A percentile compares a stretch with the other conserved stretches of the same genome.
phyloP scores from a whole-genome alignment of 2,888 invertebrate genomes.

The Charanyca ferruginea region DNA sequence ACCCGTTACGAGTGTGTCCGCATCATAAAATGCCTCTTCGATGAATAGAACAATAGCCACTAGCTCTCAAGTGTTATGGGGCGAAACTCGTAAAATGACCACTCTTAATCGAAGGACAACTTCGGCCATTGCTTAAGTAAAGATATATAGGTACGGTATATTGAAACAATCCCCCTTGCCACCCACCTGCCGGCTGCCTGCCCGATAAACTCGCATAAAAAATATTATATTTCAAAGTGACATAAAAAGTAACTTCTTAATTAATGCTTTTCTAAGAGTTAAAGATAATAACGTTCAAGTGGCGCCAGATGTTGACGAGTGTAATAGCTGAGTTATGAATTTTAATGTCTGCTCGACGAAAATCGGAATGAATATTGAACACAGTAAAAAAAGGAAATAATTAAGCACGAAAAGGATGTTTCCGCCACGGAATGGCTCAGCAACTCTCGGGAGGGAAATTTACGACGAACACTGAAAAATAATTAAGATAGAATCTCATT shows the following conservation, averaged over 20 bases:
- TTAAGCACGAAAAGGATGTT: slow-evolving; percentile 83
- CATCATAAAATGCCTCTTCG: slow-evolving; percentile 84
- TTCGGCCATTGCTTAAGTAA: slow-evolving; percentile 26
- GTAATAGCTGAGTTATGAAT: slow-evolving; percentile 88
- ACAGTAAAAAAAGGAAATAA: slow-evolving; percentile 84
- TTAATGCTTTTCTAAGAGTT: slow-evolving; percentile 82
- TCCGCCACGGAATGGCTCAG: slow-evolving; percentile 79
- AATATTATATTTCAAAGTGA: slow-evolving; percentile 48
- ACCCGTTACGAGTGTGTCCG: slow-evolving; percentile 70
- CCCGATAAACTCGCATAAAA: slow-evolving; percentile 43
- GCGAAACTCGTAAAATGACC: slow-evolving; percentile 68
- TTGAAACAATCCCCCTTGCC: slow-evolving; percentile 1
- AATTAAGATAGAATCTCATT: slow-evolving; percentile 85
- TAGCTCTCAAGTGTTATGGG: slow-evolving; percentile 67
- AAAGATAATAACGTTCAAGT: slow-evolving; percentile 82
- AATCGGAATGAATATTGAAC: slow-evolving; percentile 87
- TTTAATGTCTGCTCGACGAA: slow-evolving; percentile 85
- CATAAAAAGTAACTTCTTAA: slow-evolving; percentile 76
- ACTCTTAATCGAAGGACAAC: slow-evolving; percentile 53
- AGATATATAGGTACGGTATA: slow-evolving; percentile 10
- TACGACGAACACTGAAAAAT: slow-evolving; percentile 82
- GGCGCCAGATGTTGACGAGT: slow-evolving; percentile 87
- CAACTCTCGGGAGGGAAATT: slow-evolving; percentile 77
- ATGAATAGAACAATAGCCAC: slow-evolving; percentile 79
- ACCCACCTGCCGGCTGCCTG: slow-evolving; percentile 24